These are phyloP conservation scores for Pseudorhombus dupliciocellatus DNA, from an alignment of 2,113 vertebrate species.

Conservation along the genomic window DNA sequence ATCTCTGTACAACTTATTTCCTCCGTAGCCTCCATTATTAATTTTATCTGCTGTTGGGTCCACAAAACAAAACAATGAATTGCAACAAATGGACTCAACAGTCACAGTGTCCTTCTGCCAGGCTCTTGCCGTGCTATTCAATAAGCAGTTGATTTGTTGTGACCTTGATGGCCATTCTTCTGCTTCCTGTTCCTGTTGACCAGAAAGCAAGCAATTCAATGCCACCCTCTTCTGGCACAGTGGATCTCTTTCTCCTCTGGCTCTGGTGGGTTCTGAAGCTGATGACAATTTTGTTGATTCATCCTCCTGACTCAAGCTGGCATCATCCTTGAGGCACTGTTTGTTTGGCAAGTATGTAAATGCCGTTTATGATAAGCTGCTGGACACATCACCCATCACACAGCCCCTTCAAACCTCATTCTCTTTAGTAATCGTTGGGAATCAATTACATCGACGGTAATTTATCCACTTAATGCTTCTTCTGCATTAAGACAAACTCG, in stretches of 20 bases:
- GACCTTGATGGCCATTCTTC: neutral
- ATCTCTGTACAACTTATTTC: neutral
- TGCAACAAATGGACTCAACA: neutral
- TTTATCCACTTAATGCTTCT: no score
- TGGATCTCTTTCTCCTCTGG: neutral
- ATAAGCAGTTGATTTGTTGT: neutral
- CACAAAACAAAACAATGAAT: neutral
- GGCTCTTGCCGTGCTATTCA: neutral
- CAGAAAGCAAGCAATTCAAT: neutral
- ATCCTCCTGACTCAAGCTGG: neutral
- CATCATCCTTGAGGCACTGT: neutral
- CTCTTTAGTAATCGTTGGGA: neutral
- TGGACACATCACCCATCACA: neutral
- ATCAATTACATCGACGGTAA: neutral
- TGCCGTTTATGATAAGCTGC: neutral
- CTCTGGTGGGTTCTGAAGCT: neutral
- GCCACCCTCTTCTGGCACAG: neutral
- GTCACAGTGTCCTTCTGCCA: neutral
- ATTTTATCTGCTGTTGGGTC: neutral
- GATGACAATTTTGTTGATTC: neutral
- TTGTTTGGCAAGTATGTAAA: neutral
- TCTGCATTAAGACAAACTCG: no score
- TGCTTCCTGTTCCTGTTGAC: neutral
- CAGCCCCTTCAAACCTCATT: neutral
- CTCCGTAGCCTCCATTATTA: neutral